phyloP scores from a whole-genome alignment of 2,888 invertebrate genomes.

The Andrena fulva region DNA sequence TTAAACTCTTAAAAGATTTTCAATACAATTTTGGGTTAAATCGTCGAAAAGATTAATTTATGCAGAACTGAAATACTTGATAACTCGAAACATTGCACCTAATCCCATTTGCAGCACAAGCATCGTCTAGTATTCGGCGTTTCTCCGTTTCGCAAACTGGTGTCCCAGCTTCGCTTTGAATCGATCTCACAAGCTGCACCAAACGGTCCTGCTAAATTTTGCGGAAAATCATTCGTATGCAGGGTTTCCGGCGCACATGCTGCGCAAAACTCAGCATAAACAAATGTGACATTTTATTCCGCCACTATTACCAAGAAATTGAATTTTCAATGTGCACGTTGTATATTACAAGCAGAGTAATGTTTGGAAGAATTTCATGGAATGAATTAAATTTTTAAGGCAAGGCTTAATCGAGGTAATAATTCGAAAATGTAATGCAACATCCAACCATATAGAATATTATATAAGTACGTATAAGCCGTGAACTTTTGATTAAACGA shows the following conservation, averaged over 20 bases:
- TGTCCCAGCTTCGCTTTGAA: conserved; percentile 12
- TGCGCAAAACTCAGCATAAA: neutral
- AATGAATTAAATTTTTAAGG: too few species aligned
- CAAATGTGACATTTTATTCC: conserved; percentile 10
- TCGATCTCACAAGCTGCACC: conserved; percentile 5
- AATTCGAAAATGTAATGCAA: too few species aligned
- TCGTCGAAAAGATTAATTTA: neutral
- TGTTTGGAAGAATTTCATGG: too few species aligned
- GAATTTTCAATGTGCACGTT: neutral
- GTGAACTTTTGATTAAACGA: too few species aligned
- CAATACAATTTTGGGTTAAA: neutral
- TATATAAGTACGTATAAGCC: too few species aligned
- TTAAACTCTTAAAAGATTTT: neutral
- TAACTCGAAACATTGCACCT: neutral
- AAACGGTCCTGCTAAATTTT: conserved; percentile 16
- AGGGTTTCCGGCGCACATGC: neutral
- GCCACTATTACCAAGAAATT: neutral
- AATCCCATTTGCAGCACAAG: neutral
- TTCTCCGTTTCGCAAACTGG: conserved; percentile 53
- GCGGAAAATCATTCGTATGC: conserved; percentile 16
- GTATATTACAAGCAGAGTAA: neutral
- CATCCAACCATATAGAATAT: too few species aligned
- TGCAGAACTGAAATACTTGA: neutral
- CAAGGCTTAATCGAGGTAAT: too few species aligned
- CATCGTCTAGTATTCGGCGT: conserved; percentile 55